phyloP scores from a whole-genome alignment of 2,888 invertebrate genomes.

The Anticlea derivata region DNA sequence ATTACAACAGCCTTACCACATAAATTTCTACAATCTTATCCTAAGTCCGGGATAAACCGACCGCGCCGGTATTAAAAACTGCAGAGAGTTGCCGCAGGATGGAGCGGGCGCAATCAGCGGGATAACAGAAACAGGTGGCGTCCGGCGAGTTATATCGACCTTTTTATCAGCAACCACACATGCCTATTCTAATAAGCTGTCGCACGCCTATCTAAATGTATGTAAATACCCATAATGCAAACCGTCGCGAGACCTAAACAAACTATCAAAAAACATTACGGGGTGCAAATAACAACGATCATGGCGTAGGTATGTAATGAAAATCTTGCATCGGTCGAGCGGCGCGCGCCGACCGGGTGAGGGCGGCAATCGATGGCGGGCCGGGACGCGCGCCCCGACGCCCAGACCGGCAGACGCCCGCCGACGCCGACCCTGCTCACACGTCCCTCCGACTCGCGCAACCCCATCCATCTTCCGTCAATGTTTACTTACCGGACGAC shows the following conservation, averaged over 20 bases:
- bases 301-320: constrained; percentile 78
- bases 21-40: constrained; percentile 26
- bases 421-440: constrained; percentile 75
- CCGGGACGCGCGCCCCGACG: constrained; percentile 83
- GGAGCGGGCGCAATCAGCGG: constrained; percentile 54
- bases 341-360: constrained; percentile 76
- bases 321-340: constrained; percentile 77
- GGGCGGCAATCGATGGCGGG: constrained; percentile 83
- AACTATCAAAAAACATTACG: constrained; percentile 81
- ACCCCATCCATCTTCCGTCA: constrained; percentile 71
- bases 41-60: constrained; percentile 21
- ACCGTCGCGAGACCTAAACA: constrained; percentile 62
- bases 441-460: constrained; percentile 65
- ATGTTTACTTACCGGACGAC: constrained; percentile 79
- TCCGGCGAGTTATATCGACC: constrained; percentile 56
- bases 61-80: constrained; percentile 50
- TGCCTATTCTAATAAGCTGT: constrained; percentile 44
- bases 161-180: constrained; percentile 55
- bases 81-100: constrained; percentile 50
- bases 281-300: constrained; percentile 83
- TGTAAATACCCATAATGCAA: constrained; percentile 50
- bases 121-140: constrained; percentile 63
- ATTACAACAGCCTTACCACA: constrained; percentile 16
- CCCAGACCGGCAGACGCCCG: constrained; percentile 85
- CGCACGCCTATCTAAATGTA: constrained; percentile 46